These are phyloP conservation scores for Apamea sordens DNA, from an alignment of 2,888 invertebrate genomes.

Conservation along the genomic window DNA sequence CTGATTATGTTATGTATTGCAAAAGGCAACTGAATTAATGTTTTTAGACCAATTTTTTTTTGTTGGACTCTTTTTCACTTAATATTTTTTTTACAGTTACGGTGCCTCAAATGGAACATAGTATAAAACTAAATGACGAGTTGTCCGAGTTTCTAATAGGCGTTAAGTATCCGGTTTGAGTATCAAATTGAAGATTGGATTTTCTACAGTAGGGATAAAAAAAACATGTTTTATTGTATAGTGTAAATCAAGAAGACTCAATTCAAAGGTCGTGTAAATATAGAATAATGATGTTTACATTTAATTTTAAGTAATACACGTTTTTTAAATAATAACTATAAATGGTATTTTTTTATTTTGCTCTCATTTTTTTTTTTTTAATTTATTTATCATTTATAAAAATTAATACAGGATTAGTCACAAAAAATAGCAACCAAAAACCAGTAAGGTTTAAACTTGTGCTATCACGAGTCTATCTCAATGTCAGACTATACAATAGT, in stretches of 20 bases:
- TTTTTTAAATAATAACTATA: background rate
- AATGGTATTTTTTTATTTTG: background rate
- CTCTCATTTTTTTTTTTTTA: no score
- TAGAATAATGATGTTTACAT: background rate
- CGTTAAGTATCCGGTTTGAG: constrained; percentile 56
- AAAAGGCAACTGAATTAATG: background rate
- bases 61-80: background rate
- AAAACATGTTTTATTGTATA: background rate
- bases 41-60: background rate
- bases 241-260: background rate
- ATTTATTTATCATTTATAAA: no score
- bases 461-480: no score
- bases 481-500: no score
- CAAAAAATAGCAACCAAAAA: no score
- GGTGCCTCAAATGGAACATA: constrained; percentile 72
- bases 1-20: background rate
- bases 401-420: no score
- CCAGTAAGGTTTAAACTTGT: no score
- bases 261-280: background rate
- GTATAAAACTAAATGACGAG: constrained; percentile 76
- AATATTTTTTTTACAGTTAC: constrained; percentile 60
- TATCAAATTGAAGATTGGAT: background rate
- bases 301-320: background rate
- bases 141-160: constrained; percentile 79
- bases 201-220: background rate